Conservation (phyloP, 2,113 vertebrate genomes). For the Grallaria varia region DNA sequence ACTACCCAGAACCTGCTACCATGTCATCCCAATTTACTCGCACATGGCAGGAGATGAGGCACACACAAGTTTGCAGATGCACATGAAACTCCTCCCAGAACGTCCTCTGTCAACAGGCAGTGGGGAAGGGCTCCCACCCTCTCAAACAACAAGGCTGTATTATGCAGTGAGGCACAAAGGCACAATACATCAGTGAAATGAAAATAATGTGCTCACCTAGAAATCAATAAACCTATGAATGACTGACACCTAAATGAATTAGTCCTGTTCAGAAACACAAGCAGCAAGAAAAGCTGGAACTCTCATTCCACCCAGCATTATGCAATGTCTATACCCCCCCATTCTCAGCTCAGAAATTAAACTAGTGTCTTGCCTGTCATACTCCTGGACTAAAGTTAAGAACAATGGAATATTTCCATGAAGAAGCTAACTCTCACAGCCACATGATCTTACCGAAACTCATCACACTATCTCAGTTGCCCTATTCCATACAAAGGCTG, state of each 20-base stretch:
- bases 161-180: neutral
- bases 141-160: neutral
- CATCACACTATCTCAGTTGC: neutral
- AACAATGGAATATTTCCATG: neutral
- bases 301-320: neutral
- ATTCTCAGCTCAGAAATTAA: neutral
- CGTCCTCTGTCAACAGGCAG: neutral
- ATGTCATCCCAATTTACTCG: neutral
- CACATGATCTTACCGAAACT: neutral
- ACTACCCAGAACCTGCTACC: neutral
- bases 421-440: neutral
- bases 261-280: neutral
- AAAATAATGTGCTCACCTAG: too few species aligned
- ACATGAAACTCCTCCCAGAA: neutral
- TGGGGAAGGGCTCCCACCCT: neutral
- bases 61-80: neutral
- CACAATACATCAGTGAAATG: neutral
- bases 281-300: neutral
- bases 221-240: neutral
- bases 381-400: neutral
- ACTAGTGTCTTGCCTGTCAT: neutral
- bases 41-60: neutral
- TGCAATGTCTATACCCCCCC: rapidly evolving
- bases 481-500: neutral
- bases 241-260: neutral